These are phyloP conservation scores for Drosophila novamexicana DNA, from an alignment of 1,140 invertebrate species.

Conservation along the genomic window DNA sequence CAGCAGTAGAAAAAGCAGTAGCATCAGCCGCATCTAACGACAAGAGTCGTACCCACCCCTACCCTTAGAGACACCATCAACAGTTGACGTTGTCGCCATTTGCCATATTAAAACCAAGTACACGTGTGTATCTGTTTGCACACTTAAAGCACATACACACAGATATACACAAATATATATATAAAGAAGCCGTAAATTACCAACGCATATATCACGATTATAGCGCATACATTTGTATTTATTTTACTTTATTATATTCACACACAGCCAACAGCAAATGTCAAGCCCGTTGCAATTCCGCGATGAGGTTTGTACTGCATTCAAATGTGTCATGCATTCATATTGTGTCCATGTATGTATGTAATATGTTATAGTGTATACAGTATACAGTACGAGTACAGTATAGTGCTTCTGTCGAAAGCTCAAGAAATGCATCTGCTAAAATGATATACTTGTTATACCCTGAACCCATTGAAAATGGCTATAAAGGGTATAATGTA, in stretches of 20 bases:
- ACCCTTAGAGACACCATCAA: slow-evolving; percentile 57
- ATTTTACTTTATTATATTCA: slow-evolving; percentile 75
- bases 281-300: slow-evolving; percentile 28
- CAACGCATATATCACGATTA: slow-evolving; percentile 79
- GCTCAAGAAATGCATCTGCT: slow-evolving; percentile 15
- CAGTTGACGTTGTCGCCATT: slow-evolving; percentile 60
- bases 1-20: slow-evolving; percentile 20
- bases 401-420: background rate
- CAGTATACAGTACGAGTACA: background rate
- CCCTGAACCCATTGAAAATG: no score
- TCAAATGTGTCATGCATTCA: slow-evolving; percentile 26
- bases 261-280: slow-evolving; percentile 9
- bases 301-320: slow-evolving; percentile 35
- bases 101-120: slow-evolving; percentile 64
- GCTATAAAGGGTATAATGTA: no score
- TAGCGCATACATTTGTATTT: slow-evolving; percentile 69
- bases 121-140: slow-evolving; percentile 27
- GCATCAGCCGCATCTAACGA: slow-evolving; percentile 44
- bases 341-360: slow-evolving; percentile 14
- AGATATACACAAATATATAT: slow-evolving; percentile 28
- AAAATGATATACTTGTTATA: background rate
- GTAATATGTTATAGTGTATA: background rate
- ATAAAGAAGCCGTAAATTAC: slow-evolving; percentile 71
- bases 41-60: slow-evolving; percentile 48
- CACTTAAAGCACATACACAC: slow-evolving; percentile 51